phyloP scores from a whole-genome alignment of 1,140 invertebrate genomes.

The Panonychus citri region DNA sequence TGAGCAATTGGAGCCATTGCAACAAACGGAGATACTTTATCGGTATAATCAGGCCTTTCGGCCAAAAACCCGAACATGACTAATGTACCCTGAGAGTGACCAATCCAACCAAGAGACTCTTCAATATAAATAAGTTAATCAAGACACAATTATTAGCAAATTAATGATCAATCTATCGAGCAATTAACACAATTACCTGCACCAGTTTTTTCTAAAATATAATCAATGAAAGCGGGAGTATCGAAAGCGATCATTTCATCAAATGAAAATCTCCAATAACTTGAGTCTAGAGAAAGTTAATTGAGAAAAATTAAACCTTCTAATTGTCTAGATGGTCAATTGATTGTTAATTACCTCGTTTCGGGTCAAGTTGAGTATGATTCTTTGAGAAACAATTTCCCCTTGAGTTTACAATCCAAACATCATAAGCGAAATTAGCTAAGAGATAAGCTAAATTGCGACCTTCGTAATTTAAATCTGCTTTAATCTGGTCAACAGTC shows the following conservation, averaged over 20 bases:
- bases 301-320: background rate
- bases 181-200: conserved; percentile 19
- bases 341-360: no score
- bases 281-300: background rate
- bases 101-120: conserved; percentile 27
- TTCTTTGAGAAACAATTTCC: conserved; percentile 14
- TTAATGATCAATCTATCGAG: background rate
- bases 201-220: conserved; percentile 27
- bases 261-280: conserved; percentile 12
- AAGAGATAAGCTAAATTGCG: conserved; percentile 9
- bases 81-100: conserved; percentile 40
- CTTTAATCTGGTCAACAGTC: no score
- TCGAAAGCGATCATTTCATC: conserved; percentile 23
- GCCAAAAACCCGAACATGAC: conserved; percentile 36
- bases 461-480: no score
- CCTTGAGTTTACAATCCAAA: conserved; percentile 21
- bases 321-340: background rate
- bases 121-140: background rate
- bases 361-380: no score
- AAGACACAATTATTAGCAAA: background rate
- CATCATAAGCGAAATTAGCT: conserved; percentile 20
- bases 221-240: conserved; percentile 27
- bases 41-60: conserved; percentile 34
- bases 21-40: conserved; percentile 28
- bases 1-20: conserved; percentile 50